Conservation (phyloP, 2,888 invertebrate genomes). For the Philopedon plagiatum region DNA sequence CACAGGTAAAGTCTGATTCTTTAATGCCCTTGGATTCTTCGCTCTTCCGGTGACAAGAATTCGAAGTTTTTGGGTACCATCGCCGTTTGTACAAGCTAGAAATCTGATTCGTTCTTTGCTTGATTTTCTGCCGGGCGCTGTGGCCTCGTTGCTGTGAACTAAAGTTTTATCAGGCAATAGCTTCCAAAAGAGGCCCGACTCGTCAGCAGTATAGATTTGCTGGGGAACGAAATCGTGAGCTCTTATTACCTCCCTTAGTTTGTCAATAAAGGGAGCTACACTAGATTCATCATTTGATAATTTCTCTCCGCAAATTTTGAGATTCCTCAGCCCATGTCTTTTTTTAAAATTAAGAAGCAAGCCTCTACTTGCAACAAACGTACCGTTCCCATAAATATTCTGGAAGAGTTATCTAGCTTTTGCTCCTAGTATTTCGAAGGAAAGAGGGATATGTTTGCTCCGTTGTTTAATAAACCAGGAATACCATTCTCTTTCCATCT, state of each 20-base stretch:
- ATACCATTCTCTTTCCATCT: conserved; percentile 20
- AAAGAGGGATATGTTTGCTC: neutral
- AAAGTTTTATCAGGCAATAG: neutral
- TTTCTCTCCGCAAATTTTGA: neutral
- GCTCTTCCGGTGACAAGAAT: neutral
- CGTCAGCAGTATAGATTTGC: neutral
- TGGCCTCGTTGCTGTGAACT: neutral
- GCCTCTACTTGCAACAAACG: too few species aligned
- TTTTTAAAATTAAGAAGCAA: too few species aligned
- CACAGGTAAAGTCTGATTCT: neutral
- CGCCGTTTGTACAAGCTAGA: neutral
- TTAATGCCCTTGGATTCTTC: too few species aligned
- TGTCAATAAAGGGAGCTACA: neutral
- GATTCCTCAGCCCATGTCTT: too few species aligned
- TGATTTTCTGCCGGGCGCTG: conserved; percentile 2
- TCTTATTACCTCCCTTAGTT: neutral
- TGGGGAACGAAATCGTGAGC: neutral
- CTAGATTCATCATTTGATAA: neutral
- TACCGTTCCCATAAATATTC: too few species aligned
- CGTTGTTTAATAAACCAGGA: conserved; percentile 15
- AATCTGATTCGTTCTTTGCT: neutral
- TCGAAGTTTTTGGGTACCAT: neutral
- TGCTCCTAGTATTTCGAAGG: neutral
- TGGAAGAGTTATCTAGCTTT: conserved; percentile 1
- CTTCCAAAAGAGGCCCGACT: neutral